Evolutionary conservation across 2,888 invertebrate species (phyloP), one percentile per base, ranked within the genome.

Genomic region (Tetragnatha montana): DNA sequence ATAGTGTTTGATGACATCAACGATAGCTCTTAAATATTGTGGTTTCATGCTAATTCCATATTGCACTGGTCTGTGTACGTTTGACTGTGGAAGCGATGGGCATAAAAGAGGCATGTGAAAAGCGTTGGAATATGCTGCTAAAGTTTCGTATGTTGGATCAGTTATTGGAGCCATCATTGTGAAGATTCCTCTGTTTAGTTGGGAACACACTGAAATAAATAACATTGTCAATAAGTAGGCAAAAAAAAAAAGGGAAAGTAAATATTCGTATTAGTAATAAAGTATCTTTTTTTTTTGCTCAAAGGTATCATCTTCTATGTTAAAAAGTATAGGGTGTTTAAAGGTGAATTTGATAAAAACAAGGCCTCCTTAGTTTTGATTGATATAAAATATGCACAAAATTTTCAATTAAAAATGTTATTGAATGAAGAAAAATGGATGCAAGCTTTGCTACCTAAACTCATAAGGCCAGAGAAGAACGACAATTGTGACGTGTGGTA

Each of bases 1-100:
- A 94, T 99, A 99, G 94, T 97, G 96, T 92, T 96, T 95, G 92
- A 99, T 97, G 89, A 98, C 96, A 94, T 98, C 98, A 92, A 98
- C 96, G 93, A 99, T 96, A 88, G 99, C 98, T 93, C 96, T 96
- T 94, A 98, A 98, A 94, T 98, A 98, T 94, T 98, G 97, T 75
- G 99, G 99, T 91, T 98, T 95, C 96, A 99, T 96, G 94, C 87
- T 89, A 79, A 92, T 83, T 6, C 91, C 91, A 90, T 91, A 92
- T 68, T 81, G 86, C 74, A 88, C 81, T 10, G 90, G 91, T 60
- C 89, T 87, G 74, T 89, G 70, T 51, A 76, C 79, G 70, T 79
- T 88, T 22, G 83, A 82, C 69, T 91, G 88, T 69, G 91, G 91
- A 51, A 91, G 80, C 14, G 91, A 86, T 50, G 91, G 91, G 78